phyloP scores from a whole-genome alignment of 2,888 invertebrate genomes.

The Criorhina ranunculi region DNA sequence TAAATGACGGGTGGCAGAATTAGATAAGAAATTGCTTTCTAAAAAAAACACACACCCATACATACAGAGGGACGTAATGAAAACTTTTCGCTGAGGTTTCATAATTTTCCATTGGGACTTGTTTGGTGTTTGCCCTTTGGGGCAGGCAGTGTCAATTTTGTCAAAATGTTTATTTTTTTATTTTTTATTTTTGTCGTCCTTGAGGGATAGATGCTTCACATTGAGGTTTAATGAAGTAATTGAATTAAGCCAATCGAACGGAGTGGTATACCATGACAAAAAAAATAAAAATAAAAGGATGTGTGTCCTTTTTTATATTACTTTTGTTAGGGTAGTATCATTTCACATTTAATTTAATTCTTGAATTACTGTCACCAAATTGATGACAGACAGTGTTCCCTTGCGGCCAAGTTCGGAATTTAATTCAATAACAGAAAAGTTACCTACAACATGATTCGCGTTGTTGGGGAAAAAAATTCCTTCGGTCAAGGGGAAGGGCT shows the following conservation, averaged over 20 bases:
- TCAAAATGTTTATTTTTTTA: background rate
- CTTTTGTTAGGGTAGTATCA: background rate
- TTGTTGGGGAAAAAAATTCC: too few species aligned
- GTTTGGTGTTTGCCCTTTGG: background rate
- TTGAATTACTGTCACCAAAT: too few species aligned
- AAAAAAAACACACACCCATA: background rate
- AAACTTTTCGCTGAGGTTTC: slow-evolving; percentile 38
- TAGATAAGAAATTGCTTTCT: slow-evolving; percentile 40
- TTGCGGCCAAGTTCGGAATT: too few species aligned
- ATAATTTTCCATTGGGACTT: slow-evolving; percentile 4
- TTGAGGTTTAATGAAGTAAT: slow-evolving; percentile 42
- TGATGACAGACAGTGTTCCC: too few species aligned
- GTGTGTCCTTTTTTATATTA: background rate
- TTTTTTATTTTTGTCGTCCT: background rate
- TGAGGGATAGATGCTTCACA: background rate
- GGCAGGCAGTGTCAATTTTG: slow-evolving; percentile 11
- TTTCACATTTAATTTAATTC: background rate
- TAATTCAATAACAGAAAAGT: too few species aligned
- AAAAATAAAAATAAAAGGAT: background rate
- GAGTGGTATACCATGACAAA: background rate
- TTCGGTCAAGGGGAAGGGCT: too few species aligned
- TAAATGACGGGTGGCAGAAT: slow-evolving; percentile 30
- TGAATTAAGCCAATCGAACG: slow-evolving; percentile 16
- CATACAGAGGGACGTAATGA: slow-evolving; percentile 1
- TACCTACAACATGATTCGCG: too few species aligned